These are phyloP conservation scores for Gracilinanus agilis DNA, from an alignment of 2,113 vertebrate species.

Conservation along the genomic window DNA sequence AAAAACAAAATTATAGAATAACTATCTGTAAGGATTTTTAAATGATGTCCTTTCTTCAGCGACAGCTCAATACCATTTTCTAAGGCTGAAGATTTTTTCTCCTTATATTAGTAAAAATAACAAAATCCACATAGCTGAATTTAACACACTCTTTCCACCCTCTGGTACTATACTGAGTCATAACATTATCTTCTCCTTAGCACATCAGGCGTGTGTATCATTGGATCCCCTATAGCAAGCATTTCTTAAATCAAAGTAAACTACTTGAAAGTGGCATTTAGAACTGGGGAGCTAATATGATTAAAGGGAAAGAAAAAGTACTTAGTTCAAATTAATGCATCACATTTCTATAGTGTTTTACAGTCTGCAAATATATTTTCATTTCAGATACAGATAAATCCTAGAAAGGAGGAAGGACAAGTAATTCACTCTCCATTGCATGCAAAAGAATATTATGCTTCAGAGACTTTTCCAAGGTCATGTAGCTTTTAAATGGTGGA, in stretches of 20 bases:
- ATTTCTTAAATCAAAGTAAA: neutral
- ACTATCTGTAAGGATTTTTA: neutral
- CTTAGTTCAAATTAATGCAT: neutral
- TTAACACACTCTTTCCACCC: neutral
- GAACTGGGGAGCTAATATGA: neutral
- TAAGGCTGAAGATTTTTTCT: neutral
- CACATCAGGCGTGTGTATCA: neutral
- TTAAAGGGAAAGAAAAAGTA: neutral
- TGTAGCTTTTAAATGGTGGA: neutral
- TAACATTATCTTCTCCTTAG: neutral
- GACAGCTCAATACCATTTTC: conserved; percentile 12
- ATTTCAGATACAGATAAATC: neutral
- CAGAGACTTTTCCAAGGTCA: neutral
- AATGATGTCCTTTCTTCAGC: neutral
- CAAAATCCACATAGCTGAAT: neutral
- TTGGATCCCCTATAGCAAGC: neutral
- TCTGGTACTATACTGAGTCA: neutral
- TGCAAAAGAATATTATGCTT: neutral
- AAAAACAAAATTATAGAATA: neutral
- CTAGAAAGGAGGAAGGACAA: neutral
- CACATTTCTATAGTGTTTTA: neutral
- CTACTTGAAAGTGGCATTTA: conserved; percentile 3
- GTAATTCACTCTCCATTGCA: neutral
- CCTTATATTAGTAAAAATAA: neutral
- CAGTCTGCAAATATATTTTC: neutral